Percentiles rank a stretch among this genome's conserved stretches.
Evolutionary conservation across 2,797 vertebrate genomes (phyloP).

Genomic region (Adelosebastes latens): DNA sequence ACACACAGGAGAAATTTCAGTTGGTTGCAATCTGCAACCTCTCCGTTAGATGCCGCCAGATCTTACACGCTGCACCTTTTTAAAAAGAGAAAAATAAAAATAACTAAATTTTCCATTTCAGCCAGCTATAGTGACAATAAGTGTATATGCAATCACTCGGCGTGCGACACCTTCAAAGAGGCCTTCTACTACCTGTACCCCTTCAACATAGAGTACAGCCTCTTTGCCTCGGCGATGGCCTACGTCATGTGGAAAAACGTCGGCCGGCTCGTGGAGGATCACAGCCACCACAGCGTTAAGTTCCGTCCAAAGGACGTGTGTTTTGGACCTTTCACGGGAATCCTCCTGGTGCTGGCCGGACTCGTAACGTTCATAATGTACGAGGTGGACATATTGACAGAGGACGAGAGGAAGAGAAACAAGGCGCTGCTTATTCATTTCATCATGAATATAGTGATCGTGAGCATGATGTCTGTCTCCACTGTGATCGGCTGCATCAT

Average conservation of each 20-base stretch:
- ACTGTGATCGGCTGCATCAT: conserved; percentile 85
- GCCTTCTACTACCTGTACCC: conserved; percentile 93
- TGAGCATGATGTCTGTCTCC: conserved; percentile 85
- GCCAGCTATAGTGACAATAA: conserved; percentile 44
- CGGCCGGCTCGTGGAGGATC: conserved; percentile 84
- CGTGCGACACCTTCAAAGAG: conserved; percentile 87
- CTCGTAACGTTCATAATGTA: conserved; percentile 90
- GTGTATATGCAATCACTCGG: conserved; percentile 83
- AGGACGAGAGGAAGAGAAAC: conserved; percentile 47
- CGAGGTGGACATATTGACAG: conserved; percentile 85
- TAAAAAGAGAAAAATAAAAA: background rate
- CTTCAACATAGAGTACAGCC: conserved; percentile 96
- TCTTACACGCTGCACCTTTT: background rate
- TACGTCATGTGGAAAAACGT: conserved; percentile 98
- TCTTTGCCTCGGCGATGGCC: conserved; percentile 92
- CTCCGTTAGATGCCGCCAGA: background rate
- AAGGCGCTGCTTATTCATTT: conserved; percentile 87
- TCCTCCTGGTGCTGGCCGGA: conserved; percentile 83
- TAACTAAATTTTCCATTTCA: conserved; percentile 43
- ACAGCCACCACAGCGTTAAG: conserved; percentile 63
- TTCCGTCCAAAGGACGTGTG: conserved; percentile 84
- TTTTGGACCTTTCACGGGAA: conserved; percentile 75
- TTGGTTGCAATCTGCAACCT: too few relatives aligned
- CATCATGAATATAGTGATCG: conserved; percentile 85
- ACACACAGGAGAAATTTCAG: too few relatives aligned